phyloP scores from a whole-genome alignment of 2,113 vertebrate species.

The Ovibos moschatus region DNA sequence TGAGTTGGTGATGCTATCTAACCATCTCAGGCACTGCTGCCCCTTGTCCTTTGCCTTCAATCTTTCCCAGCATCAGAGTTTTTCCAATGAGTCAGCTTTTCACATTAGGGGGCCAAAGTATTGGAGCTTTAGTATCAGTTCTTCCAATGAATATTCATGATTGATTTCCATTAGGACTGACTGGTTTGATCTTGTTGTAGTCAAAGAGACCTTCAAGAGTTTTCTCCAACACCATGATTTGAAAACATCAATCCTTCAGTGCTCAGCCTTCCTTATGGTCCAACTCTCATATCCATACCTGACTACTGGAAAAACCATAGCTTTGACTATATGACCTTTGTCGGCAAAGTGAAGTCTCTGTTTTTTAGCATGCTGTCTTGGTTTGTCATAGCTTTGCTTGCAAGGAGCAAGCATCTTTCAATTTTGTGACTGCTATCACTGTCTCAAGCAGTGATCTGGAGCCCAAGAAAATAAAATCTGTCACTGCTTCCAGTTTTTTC shows the following conservation, averaged over 20 bases:
- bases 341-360: background rate
- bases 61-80: background rate
- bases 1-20: background rate
- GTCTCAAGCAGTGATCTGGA: background rate
- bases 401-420: background rate
- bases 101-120: background rate
- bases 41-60: background rate
- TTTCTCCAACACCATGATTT: background rate
- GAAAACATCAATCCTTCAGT: background rate
- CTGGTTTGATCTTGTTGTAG: background rate
- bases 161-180: background rate
- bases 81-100: background rate
- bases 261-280: background rate
- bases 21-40: background rate
- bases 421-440: background rate
- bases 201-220: background rate
- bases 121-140: background rate
- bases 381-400: background rate
- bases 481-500: background rate
- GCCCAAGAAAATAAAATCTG: background rate
- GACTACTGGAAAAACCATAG: background rate
- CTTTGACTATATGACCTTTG: background rate
- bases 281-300: background rate
- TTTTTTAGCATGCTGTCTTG: background rate
- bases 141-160: background rate